Base-by-base conservation (phyloP, 2,888 invertebrate species). In the Atethmia centrago region DNA sequence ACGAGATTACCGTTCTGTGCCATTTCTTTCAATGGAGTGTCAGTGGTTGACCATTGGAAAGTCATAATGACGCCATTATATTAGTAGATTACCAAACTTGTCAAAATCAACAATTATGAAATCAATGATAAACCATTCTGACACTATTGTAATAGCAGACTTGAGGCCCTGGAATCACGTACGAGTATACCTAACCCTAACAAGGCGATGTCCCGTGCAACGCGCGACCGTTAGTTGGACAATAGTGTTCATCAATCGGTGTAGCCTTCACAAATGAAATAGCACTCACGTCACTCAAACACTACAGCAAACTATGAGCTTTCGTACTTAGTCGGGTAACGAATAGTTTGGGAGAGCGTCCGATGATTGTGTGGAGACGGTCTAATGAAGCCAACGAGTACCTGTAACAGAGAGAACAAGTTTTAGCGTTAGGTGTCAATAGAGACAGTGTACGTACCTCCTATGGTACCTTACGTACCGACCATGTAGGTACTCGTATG, bases 351-450 rank as follows among this genome's bases (percentile, higher is more conserved):
- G 72, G 67, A 74, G 69, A 77, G 69, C 59, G 70, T 71, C 65
- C 28, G 56, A 68, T 59, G 59, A n/a, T 55, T 63, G 61, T 53
- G 58, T 59, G 47, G 59, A 62, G 70, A 51, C 31, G 58, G 59
- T 71, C 56, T 78, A 76, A 77, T 82, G 77, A 81, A 70, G 66
- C 80, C 79, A 74, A 47, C 70, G 70, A 75, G 87, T 88, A 89
- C 89, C 89, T 89, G 89, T 42, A 89, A 88, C 76, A 83, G 65
- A 88, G 62, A 84, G 67, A 85, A 80, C 77, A 9, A 71, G 81
- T 76, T 70, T 78, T 73, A 53, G 16, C n/a, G 51, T 36, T 12
- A 80, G 58, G 72, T 85, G 86, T 84, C 76, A 81, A 71, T 71
- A 67, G 64, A 56, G 42, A 45, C 59, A 47, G 40, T 16, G 63